Evolutionary conservation across 2,888 invertebrate species (phyloP).

Genomic region (Sinelater perroti): DNA sequence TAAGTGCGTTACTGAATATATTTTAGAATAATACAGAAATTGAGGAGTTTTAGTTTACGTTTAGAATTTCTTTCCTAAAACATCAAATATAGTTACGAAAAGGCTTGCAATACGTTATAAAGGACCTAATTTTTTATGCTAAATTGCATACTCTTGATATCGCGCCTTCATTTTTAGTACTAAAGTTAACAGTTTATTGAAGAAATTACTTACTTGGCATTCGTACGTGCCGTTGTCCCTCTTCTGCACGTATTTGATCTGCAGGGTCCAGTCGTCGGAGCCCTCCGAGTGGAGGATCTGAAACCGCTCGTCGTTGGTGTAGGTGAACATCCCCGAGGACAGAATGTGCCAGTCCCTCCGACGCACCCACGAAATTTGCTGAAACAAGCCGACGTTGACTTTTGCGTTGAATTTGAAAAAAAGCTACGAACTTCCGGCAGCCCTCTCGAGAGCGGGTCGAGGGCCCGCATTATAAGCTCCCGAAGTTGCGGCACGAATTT

Average conservation of each 20-base stretch:
- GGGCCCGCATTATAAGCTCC: neutral
- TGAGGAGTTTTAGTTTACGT: too few relatives aligned
- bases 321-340: slow-evolving; percentile 88
- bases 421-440: neutral
- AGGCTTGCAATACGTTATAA: too few relatives aligned
- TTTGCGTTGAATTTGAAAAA: too few relatives aligned
- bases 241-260: slow-evolving; percentile 93
- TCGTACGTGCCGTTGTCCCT: slow-evolving; percentile 94
- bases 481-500: slow-evolving; percentile 10
- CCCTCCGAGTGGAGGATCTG: slow-evolving; percentile 83
- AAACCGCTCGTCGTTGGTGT: slow-evolving; percentile 90
- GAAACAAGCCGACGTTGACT: slow-evolving; percentile 53
- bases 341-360: slow-evolving; percentile 93
- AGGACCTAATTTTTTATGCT: too few relatives aligned
- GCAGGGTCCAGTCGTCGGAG: slow-evolving; percentile 92
- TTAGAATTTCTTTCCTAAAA: too few relatives aligned
- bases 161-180: too few relatives aligned
- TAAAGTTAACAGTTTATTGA: too few relatives aligned
- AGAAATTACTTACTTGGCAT: slow-evolving; percentile 78
- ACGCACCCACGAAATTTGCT: slow-evolving; percentile 92
- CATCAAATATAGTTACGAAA: too few relatives aligned
- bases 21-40: too few relatives aligned
- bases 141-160: too few relatives aligned
- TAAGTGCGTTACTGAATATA: too few relatives aligned
- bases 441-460: neutral